phyloP scores from a whole-genome alignment of 2,888 invertebrate species.

The Eupithecia subumbrata region DNA sequence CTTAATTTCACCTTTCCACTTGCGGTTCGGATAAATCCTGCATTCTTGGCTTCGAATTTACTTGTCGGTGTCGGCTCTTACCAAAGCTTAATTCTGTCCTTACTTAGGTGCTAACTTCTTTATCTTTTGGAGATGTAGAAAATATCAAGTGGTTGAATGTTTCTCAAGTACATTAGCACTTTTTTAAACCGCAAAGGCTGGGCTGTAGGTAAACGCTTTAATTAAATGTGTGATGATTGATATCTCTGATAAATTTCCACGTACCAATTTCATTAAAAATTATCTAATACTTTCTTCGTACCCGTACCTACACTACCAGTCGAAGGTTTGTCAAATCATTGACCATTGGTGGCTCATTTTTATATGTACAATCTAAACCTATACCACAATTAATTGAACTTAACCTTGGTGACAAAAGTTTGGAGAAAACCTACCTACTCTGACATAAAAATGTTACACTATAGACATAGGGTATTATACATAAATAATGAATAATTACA shows the following conservation, averaged over 20 bases:
- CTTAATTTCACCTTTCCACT: constrained; percentile 35
- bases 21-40: constrained; percentile 31
- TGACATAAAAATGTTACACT: too few species aligned
- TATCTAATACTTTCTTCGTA: too few species aligned
- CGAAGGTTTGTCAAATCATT: background rate
- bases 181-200: too few species aligned
- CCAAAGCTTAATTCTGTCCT: background rate
- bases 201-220: background rate
- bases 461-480: too few species aligned
- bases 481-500: too few species aligned
- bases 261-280: too few species aligned
- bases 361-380: background rate
- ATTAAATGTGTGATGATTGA: background rate
- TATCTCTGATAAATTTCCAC: too few species aligned
- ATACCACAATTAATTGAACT: background rate
- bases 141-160: background rate
- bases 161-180: too few species aligned
- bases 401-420: background rate
- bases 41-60: constrained; percentile 12
- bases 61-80: background rate
- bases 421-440: background rate
- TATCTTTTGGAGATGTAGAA: background rate
- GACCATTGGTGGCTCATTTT: too few species aligned
- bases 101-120: background rate
- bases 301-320: too few species aligned